Conservation (phyloP, 2,113 vertebrate genomes). For the Microcebus tavaratra region DNA sequence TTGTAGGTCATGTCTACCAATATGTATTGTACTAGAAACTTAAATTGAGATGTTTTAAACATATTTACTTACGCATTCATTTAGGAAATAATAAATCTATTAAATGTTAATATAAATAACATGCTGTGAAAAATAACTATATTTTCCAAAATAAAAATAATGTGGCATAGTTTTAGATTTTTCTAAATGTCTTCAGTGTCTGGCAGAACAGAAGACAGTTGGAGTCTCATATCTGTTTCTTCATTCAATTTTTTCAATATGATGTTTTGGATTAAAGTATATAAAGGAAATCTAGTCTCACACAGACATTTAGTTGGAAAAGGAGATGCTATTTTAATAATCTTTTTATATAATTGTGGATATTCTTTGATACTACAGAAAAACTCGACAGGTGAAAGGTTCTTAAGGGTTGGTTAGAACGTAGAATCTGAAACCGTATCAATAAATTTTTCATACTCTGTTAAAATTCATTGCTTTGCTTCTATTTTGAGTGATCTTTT, state of each 20-base stretch:
- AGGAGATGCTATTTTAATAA: background rate
- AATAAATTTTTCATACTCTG: background rate
- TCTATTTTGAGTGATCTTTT: background rate
- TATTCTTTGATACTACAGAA: slow-evolving; percentile 8
- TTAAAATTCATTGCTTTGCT: background rate
- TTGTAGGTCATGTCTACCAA: background rate
- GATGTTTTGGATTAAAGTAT: background rate
- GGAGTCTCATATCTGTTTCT: background rate
- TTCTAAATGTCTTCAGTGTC: background rate
- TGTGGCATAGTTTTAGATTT: background rate
- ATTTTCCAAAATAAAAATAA: slow-evolving; percentile 30
- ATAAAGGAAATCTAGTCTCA: background rate
- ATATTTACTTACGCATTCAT: slow-evolving; percentile 14
- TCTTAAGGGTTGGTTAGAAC: background rate
- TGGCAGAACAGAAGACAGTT: background rate
- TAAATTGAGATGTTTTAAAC: background rate
- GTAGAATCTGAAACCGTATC: background rate
- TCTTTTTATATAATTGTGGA: background rate
- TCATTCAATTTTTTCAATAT: background rate
- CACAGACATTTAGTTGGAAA: background rate
- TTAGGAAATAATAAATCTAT: background rate
- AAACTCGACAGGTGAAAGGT: background rate
- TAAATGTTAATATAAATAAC: background rate
- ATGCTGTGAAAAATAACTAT: background rate
- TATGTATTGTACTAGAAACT: background rate